Evolutionary conservation across 1,140 invertebrate genomes (phyloP), one percentile per base, ranked within the genome.

Genomic region (Calliphora vicina): DNA sequence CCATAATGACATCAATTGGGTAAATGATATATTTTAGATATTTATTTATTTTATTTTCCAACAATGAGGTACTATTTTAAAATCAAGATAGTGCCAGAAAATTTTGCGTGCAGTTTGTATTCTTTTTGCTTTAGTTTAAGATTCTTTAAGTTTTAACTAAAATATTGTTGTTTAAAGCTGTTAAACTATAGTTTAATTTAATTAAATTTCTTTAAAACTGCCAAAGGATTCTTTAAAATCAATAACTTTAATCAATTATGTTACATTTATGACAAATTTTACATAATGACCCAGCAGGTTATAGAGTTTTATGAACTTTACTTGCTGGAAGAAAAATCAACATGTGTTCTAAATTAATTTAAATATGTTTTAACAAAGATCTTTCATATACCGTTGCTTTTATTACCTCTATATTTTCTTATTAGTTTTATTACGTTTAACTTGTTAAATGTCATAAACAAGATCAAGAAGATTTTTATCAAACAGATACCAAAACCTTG

Each of bases 1-100:
- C 35, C 42, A 43, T 35, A 20, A 78, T 20, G 35, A 78, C 35
- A 25, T 78, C 35, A 78, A 78, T 43, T 43, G 35, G 4, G 25
- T 43, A 78, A 78, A 78, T 15, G 35, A 12, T 78, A 78, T 12
- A 43, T 78, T 78, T 78, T 42, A 67, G 20, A 67, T 67, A 57
- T 57, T 57, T 57, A n/a, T n/a, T n/a, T n/a, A n/a, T n/a, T n/a
- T n/a, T n/a, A n/a, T 57, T 57, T 57, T 29, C 8, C 29, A 29
- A 29, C 29, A 57, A 57, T 13, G 45, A 13, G 15, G 5, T 0
- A 57, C 2, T 4, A 57, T 17, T 57, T 57, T 10, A 57, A 57
- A 57, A 57, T 57, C 4, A 15, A 15, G 9, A 57, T 57, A 57
- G 45, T 57, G 45, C n/a, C n/a, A n/a, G n/a, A n/a, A n/a, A n/a